Evolutionary conservation across 1,140 invertebrate species (phyloP), one percentile per base, ranked within the genome.

Genomic region (Scaptomyza pallida): DNA sequence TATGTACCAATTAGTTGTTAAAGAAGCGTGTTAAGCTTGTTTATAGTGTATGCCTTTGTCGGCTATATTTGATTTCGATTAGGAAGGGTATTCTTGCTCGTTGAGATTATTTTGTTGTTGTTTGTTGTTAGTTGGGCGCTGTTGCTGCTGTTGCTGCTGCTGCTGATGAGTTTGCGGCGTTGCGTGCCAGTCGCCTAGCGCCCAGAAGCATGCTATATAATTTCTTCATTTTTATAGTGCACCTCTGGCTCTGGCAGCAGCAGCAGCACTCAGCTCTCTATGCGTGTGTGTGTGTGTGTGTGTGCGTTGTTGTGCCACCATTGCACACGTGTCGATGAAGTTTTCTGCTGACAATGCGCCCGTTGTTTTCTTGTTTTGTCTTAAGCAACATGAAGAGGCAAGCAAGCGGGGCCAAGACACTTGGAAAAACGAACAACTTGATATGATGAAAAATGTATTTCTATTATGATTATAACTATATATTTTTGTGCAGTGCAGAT

Each of bases 161-260:
- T 55, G 60, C 12, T 70, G 67, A 63, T 62, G 65, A 69, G 57
- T 69, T 74, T 78, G 76, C 65, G 57, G 51, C 65, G 41, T 52
- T 73, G 71, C 71, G 65, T 73, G 71, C 57, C 57, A 63, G 44
- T 16, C 15, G 45, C 43, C 54, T 26, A 23, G 21, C 52, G 47
- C 79, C 48, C 47, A 71, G 56, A 71, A 71, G 75, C 77, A 71
- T 40, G 79, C 80, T 48, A 82, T 79, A 82, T 82, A 82, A 82
- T 82, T 85, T 79, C 59, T 71, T 70, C 68, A 73, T 75, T 85
- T 85, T 83, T 79, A 83, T 75, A 69, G 72, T 85, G 79, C 80
- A 80, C 70, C 67, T 69, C 67, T 56, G 52, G 64, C 57, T 43
- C 59, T 30, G 26, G 26, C 26, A 30, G 6, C n/a, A n/a, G 26